A percentile compares a stretch with the other conserved stretches of the same genome.
These are phyloP conservation scores for Mamestra brassicae DNA, from an alignment of 2,888 invertebrate genomes.

Conservation along the genomic window DNA sequence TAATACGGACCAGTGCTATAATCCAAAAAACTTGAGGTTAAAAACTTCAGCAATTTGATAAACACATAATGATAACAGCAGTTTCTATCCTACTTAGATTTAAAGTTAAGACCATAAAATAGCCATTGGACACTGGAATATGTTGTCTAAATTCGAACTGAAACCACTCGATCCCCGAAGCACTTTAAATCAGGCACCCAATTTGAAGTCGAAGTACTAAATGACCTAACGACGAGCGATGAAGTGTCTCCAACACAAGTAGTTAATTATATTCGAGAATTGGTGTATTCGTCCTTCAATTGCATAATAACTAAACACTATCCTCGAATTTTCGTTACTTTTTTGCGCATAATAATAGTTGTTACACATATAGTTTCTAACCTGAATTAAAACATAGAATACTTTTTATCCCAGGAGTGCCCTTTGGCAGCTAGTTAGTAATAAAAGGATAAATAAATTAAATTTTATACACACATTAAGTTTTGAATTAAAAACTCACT, in stretches of 20 bases:
- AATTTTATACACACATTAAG: no score
- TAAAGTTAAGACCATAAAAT: slow-evolving; percentile 7
- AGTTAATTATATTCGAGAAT: background rate
- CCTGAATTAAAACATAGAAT: no score
- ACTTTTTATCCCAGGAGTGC: no score
- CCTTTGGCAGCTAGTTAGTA: no score
- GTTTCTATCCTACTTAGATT: slow-evolving; percentile 1
- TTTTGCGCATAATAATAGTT: no score
- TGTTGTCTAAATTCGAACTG: background rate
- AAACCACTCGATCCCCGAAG: background rate
- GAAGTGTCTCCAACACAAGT: background rate
- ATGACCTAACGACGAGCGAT: background rate
- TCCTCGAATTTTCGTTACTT: no score
- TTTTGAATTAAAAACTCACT: no score
- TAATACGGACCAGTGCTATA: background rate
- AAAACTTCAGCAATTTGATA: background rate
- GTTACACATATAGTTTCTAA: no score
- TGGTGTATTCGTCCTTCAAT: no score
- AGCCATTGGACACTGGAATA: background rate
- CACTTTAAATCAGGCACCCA: slow-evolving; percentile 10
- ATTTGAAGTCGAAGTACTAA: slow-evolving; percentile 1
- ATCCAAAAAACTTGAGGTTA: background rate
- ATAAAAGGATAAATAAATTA: no score
- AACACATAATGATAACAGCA: no score
- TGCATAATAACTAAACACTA: no score